Percentiles rank a stretch among this genome's conserved stretches.
Evolutionary conservation across 2,113 vertebrate species (phyloP).

Genomic region (Cyanoderma ruficeps): DNA sequence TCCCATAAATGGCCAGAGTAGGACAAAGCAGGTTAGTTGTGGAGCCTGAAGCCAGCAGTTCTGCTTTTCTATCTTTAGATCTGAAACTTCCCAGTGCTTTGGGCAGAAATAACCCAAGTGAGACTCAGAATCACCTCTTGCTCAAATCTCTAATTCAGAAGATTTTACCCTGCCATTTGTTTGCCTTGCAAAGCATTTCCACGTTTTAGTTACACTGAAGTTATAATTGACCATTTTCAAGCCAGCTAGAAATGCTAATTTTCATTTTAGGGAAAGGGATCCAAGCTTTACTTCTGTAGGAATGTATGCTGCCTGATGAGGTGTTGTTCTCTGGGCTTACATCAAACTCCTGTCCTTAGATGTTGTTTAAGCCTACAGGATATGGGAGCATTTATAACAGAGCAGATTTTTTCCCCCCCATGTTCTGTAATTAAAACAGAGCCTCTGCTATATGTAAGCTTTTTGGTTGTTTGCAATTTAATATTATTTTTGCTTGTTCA

Average conservation of each 20-base stretch:
- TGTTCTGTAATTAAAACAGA: not conserved
- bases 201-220: not conserved
- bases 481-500: not conserved
- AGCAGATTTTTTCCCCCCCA: fast-evolving
- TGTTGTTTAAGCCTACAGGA: not conserved
- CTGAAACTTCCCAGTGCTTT: not conserved
- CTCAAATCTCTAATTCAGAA: not conserved
- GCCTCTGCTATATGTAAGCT: not conserved
- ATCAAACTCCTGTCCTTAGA: not conserved
- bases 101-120: not conserved
- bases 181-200: not conserved
- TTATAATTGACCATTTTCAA: not conserved
- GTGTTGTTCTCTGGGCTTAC: not conserved
- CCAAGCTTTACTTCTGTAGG: not conserved
- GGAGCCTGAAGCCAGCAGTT: not conserved
- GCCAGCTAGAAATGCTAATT: not conserved
- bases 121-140: not conserved
- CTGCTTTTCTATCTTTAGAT: not conserved
- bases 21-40: not conserved
- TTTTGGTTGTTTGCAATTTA: not conserved
- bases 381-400: not conserved
- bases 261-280: not conserved
- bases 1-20: conserved; percentile 21
- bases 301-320: not conserved
- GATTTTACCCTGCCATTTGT: not conserved